phyloP scores from a whole-genome alignment of 2,888 invertebrate genomes.

The Camponotus fellah region DNA sequence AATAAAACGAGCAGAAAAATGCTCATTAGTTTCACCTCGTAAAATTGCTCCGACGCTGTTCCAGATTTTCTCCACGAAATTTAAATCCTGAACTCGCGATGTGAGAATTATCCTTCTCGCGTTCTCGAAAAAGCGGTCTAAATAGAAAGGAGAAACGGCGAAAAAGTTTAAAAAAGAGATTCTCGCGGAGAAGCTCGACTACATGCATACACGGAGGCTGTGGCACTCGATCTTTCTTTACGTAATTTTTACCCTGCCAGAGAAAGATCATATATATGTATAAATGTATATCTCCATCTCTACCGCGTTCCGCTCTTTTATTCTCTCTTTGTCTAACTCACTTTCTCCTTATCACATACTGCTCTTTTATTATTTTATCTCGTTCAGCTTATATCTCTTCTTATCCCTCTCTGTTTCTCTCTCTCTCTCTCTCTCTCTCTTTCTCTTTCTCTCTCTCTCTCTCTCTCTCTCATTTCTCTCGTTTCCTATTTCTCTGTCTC shows the following conservation, averaged over 20 bases:
- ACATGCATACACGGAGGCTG: constrained; percentile 52
- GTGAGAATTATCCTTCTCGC: constrained; percentile 14
- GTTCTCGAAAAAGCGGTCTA: background rate
- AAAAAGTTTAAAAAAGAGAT: constrained; percentile 44
- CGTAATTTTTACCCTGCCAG: constrained; percentile 34
- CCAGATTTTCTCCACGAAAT: constrained; percentile 30
- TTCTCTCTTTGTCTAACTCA: constrained; percentile 30
- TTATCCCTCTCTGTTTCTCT: background rate
- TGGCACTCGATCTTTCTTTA: constrained; percentile 54
- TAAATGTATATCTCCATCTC: constrained; percentile 52
- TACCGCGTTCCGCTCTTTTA: constrained; percentile 29
- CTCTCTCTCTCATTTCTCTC: background rate
- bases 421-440: background rate
- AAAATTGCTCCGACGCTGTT: constrained; percentile 34
- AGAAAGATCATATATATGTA: constrained; percentile 58
- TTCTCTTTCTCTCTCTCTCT: background rate
- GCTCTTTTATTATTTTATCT: constrained; percentile 14
- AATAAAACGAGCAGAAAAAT: background rate
- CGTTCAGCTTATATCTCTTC: constrained; percentile 16
- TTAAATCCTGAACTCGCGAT: constrained; percentile 11
- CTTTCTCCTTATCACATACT: constrained; percentile 16
- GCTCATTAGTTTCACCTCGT: background rate
- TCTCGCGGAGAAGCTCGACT: constrained; percentile 58
- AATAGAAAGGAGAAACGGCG: constrained; percentile 65
- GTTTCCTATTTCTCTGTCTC: background rate